These are phyloP conservation scores for Nematopogon swammerdamellus DNA, from an alignment of 2,888 invertebrate species.

Conservation along the genomic window DNA sequence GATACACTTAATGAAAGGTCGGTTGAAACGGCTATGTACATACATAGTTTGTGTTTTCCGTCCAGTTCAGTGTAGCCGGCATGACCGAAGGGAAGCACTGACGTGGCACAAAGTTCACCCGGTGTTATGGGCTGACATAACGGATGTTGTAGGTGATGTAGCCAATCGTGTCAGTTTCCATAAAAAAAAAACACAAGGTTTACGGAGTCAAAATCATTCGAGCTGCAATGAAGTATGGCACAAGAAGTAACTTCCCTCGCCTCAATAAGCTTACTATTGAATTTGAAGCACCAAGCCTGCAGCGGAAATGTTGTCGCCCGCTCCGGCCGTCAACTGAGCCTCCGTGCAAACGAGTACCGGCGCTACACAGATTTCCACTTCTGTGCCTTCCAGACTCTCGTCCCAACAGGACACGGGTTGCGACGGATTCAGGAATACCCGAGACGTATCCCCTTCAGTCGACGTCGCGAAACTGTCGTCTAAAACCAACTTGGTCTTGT, in stretches of 20 bases:
- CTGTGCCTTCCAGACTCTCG: slow-evolving; percentile 51
- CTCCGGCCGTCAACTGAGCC: slow-evolving; percentile 79
- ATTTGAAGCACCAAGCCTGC: slow-evolving; percentile 76
- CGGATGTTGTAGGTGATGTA: too few relatives aligned
- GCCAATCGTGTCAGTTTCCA: too few relatives aligned
- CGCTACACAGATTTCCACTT: slow-evolving; percentile 72
- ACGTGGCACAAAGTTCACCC: background rate
- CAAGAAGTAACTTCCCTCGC: slow-evolving; percentile 19
- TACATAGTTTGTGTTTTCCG: too few relatives aligned
- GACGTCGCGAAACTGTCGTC: slow-evolving; percentile 83
- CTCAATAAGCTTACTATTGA: too few relatives aligned
- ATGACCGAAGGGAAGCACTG: too few relatives aligned
- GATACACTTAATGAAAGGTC: too few relatives aligned
- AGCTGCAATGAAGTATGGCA: too few relatives aligned
- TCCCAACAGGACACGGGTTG: slow-evolving; percentile 83
- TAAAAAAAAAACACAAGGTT: background rate
- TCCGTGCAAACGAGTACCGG: slow-evolving; percentile 82
- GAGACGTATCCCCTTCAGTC: slow-evolving; percentile 42
- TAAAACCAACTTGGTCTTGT: slow-evolving; percentile 60
- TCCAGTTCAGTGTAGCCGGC: too few relatives aligned
- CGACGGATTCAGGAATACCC: slow-evolving; percentile 64
- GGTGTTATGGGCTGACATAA: too few relatives aligned
- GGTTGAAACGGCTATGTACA: too few relatives aligned
- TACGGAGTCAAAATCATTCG: too few relatives aligned
- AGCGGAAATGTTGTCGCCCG: slow-evolving; percentile 87